Evolutionary conservation across 2,888 invertebrate genomes (phyloP), one percentile per base, ranked within the genome.

Genomic region (Danaus chrysippus): DNA sequence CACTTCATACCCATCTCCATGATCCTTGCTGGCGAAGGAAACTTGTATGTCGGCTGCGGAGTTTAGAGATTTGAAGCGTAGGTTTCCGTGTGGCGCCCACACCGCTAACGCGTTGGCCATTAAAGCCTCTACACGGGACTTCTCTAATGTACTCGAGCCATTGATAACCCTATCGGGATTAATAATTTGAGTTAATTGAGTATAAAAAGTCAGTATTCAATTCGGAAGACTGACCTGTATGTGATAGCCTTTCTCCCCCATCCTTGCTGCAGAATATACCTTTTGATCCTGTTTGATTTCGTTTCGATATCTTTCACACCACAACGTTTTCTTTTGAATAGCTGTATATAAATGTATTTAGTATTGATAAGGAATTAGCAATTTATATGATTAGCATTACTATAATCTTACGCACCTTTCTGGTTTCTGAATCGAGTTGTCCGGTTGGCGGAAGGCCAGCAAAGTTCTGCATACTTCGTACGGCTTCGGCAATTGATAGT

Each of bases 11-110:
- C 92, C 91, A 74, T 96, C 96, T 0, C 94, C 95, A 72, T 96
- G 96, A 69, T 93, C 89, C 46, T 92, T 92, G 34, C 91, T 89
- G 1, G 93, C 94, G 85, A 96, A 97, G 1, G 93, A 92, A 17
- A 96, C 92, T 61, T 94, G 92, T 67, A 97, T 96, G 77, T 96
- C 96, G 0, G 96, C 95, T 10, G 92, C 91, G 61, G 87, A 79
- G 6, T 84, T 78, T 13, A 87, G 76, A 63, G 86, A 86, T 12
- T 81, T 76, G 79, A 95, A 95, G 59, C 76, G 84, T 8, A 95
- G 85, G 42, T 92, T 87, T 6, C 93, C 93, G 74, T 94, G 94
- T 17, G 90, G 91, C 12, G 94, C 93, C 96, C 96, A 96, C 64
- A 93, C 83, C 13, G 92, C 88, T 68, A 96, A 91, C 0, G 94